Conservation (phyloP, 1,140 invertebrate species). For the Drosophila sucinea region DNA sequence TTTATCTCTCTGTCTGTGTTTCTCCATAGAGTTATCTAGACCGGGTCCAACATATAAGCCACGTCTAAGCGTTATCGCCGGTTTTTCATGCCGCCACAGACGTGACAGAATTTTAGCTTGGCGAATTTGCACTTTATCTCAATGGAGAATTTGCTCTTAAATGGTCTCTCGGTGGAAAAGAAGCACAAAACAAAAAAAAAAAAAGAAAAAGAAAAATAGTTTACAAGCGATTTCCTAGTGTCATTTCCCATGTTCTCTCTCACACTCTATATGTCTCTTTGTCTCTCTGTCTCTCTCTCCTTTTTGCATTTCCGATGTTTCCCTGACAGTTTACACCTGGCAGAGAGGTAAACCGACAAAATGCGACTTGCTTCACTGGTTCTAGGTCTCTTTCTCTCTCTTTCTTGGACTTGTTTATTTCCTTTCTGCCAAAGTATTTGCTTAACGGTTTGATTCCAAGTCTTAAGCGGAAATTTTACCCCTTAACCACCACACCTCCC, state of each 20-base stretch:
- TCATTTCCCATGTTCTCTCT: slow-evolving; percentile 71
- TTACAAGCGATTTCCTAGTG: slow-evolving; percentile 81
- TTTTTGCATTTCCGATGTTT: slow-evolving; percentile 9
- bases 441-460: slow-evolving; percentile 54
- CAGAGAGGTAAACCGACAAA: slow-evolving; percentile 28
- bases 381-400: slow-evolving; percentile 32
- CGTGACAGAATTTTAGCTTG: slow-evolving; percentile 76
- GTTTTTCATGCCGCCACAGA: slow-evolving; percentile 49
- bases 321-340: slow-evolving; percentile 74
- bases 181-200: not conserved
- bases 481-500: not conserved
- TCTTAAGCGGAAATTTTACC: slow-evolving; percentile 46
- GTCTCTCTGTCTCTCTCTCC: not conserved
- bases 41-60: slow-evolving; percentile 58
- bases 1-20: not conserved
- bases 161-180: not conserved
- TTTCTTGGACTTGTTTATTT: slow-evolving; percentile 58
- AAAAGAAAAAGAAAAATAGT: slow-evolving; percentile 41
- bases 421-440: slow-evolving; percentile 68
- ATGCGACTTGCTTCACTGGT: slow-evolving; percentile 71
- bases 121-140: slow-evolving; percentile 48
- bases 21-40: slow-evolving; percentile 51
- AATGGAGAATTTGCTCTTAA: not conserved
- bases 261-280: not conserved
- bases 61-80: slow-evolving; percentile 71